These are phyloP conservation scores for Paraplagusia blochii DNA, from an alignment of 2,113 vertebrate genomes.

Conservation along the genomic window DNA sequence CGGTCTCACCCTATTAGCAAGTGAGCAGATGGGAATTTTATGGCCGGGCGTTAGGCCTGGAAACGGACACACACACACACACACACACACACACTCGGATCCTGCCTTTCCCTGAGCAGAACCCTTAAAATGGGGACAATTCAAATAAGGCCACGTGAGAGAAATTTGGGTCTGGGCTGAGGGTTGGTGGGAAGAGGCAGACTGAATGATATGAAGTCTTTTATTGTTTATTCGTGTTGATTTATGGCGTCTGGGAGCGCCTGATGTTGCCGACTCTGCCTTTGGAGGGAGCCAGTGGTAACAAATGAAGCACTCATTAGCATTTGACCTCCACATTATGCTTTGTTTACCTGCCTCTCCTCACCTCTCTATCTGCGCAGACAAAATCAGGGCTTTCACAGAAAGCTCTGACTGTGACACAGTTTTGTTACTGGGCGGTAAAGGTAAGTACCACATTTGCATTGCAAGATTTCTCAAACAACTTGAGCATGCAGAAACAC, in stretches of 20 bases:
- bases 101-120: conserved; percentile 22
- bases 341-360: conserved; percentile 69
- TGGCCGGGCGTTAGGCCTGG: conserved; percentile 28
- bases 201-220: conserved; percentile 32
- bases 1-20: conserved; percentile 55
- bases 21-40: conserved; percentile 57
- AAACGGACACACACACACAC: conserved; percentile 41
- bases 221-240: conserved; percentile 62
- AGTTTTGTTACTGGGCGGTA: conserved; percentile 61
- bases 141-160: conserved; percentile 49
- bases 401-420: conserved; percentile 48
- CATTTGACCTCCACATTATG: conserved; percentile 73
- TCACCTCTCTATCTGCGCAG: conserved; percentile 61
- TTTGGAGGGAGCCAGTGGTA: conserved; percentile 59
- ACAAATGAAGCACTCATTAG: conserved; percentile 67
- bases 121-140: conserved; percentile 40
- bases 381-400: conserved; percentile 58
- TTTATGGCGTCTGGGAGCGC: conserved; percentile 61
- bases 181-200: conserved; percentile 36
- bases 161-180: conserved; percentile 41
- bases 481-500: conserved; percentile 52
- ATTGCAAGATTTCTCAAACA: conserved; percentile 65
- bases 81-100: too few species aligned
- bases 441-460: conserved; percentile 68
- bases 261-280: conserved; percentile 50